phyloP scores from a whole-genome alignment of 2,888 invertebrate species.

The Troglohyphantes excavatus region DNA sequence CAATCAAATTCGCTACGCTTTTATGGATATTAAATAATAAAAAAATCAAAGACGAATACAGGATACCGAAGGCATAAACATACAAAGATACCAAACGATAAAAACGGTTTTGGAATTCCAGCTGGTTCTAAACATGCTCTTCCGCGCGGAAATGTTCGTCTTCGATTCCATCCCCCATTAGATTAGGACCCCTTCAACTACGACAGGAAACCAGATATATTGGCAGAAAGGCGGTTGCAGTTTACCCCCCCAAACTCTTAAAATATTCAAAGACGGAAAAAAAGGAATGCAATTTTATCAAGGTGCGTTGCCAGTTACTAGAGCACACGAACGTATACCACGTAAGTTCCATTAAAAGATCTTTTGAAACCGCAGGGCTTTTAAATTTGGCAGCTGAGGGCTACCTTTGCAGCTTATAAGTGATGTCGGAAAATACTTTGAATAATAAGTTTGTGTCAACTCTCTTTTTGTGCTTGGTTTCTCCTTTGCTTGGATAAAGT shows the following conservation, averaged over 20 bases:
- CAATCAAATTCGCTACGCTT: no score
- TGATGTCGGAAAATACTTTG: slow-evolving; percentile 6
- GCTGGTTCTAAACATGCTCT: slow-evolving; percentile 1
- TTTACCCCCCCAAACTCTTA: slow-evolving; percentile 34
- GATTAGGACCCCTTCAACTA: slow-evolving; percentile 4
- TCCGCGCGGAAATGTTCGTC: slow-evolving; percentile 29
- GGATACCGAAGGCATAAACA: no score
- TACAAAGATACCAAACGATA: not conserved
- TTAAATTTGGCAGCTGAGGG: slow-evolving; percentile 6
- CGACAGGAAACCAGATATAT: not conserved
- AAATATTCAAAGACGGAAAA: slow-evolving; percentile 57
- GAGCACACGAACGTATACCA: not conserved
- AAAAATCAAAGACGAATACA: no score
- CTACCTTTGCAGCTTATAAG: not conserved
- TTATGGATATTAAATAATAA: no score
- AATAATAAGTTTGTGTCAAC: not conserved
- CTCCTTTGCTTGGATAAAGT: not conserved
- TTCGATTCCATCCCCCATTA: slow-evolving; percentile 5
- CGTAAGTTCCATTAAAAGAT: slow-evolving; percentile 44
- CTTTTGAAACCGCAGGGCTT: slow-evolving; percentile 11
- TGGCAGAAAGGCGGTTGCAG: slow-evolving; percentile 42
- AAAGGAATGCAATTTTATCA: slow-evolving; percentile 44
- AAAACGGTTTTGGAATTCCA: slow-evolving; percentile 13
- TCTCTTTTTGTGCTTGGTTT: not conserved
- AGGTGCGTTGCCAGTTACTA: not conserved